Evolutionary conservation across 2,888 invertebrate species (phyloP).

Genomic region (Drosophila nr. perissopoda): DNA sequence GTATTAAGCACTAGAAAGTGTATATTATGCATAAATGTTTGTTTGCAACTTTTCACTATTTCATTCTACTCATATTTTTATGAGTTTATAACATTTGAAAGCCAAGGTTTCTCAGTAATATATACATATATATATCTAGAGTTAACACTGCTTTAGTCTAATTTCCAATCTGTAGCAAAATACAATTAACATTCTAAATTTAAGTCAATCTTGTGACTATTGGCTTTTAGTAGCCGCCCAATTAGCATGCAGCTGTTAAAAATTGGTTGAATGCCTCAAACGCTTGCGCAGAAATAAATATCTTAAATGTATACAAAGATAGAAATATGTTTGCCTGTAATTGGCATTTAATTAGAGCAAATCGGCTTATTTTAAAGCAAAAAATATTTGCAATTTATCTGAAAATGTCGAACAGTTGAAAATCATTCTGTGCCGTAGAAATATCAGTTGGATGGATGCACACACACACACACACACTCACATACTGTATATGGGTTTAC

Average conservation of each 20-base stretch:
- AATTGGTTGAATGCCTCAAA: constrained; percentile 13
- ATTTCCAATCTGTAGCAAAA: neutral
- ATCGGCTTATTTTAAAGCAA: constrained; percentile 42
- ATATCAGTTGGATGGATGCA: constrained; percentile 39
- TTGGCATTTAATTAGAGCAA: constrained; percentile 62
- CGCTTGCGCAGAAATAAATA: neutral
- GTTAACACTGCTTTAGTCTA: neutral
- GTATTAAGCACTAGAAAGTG: neutral
- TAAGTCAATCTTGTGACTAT: neutral
- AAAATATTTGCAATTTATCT: constrained; percentile 35
- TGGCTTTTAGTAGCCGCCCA: constrained; percentile 25
- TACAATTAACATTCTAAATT: neutral
- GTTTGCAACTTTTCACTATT: neutral
- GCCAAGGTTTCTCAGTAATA: neutral
- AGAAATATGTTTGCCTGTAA: constrained; percentile 22
- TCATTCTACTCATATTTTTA: neutral
- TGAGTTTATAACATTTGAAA: neutral
- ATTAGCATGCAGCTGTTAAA: constrained; percentile 51
- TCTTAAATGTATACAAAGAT: neutral
- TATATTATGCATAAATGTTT: neutral
- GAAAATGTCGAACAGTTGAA: constrained; percentile 20
- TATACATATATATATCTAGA: neutral
- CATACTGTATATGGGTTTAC: neutral
- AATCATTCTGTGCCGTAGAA: constrained; percentile 19
- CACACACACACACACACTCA: constrained; percentile 10